Percentiles rank a stretch among this genome's conserved stretches.
phyloP scores from a whole-genome alignment of 2,113 vertebrate species.

The Chlamydotis undulata region DNA sequence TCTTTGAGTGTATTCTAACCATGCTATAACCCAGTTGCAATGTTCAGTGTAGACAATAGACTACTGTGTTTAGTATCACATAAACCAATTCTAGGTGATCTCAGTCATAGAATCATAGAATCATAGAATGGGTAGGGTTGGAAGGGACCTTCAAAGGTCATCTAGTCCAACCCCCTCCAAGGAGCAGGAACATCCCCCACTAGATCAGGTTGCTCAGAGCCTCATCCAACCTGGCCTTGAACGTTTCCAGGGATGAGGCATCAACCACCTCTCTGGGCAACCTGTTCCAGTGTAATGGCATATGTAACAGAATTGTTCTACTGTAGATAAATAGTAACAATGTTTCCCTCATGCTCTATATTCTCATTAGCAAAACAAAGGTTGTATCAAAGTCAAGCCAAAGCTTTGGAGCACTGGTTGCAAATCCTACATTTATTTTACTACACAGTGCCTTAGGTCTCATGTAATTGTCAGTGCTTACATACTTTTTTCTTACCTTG shows the following conservation, averaged over 20 bases:
- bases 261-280: too few relatives aligned
- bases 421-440: not conserved
- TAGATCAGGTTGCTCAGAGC: too few relatives aligned
- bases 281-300: too few relatives aligned
- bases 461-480: not conserved
- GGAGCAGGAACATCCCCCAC: too few relatives aligned
- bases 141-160: too few relatives aligned
- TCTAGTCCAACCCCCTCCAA: too few relatives aligned
- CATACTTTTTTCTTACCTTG: conserved; percentile 37
- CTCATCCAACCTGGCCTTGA: too few relatives aligned
- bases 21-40: not conserved
- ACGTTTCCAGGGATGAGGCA: too few relatives aligned
- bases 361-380: not conserved
- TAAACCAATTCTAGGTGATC: not conserved
- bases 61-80: not conserved
- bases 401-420: not conserved
- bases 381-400: not conserved
- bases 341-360: not conserved
- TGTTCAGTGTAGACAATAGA: not conserved
- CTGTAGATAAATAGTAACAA: not conserved
- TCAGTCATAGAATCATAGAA: accelerated
- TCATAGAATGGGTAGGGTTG: too few relatives aligned
- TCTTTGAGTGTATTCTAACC: not conserved
- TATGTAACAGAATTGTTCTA: not conserved
- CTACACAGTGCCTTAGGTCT: not conserved